Evolutionary conservation across 1,140 invertebrate genomes (phyloP), one percentile per base, ranked within the genome.

Genomic region (Chymomyza costata): DNA sequence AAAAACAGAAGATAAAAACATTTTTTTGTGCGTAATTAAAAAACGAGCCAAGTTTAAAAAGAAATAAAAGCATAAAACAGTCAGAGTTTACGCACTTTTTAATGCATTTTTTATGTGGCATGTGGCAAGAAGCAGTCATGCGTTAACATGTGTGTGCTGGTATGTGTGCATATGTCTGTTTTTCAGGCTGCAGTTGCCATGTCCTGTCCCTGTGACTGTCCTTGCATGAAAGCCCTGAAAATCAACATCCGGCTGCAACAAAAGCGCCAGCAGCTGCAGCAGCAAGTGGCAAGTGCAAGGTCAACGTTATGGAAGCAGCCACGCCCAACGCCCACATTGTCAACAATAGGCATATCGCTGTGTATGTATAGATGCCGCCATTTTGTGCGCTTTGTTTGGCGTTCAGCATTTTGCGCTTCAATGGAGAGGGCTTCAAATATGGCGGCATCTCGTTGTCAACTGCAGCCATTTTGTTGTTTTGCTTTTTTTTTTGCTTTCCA

Each of bases 271-370:
- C 35, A 37, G 30, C 28, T 31, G 46, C 49, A 57, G 67, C 67
- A 78, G 70, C 71, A 78, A 78, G 73, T 78, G 73, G 73, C 73
- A 78, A 78, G 73, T 73, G 73, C 73, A 78, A 78, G 73, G 73
- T 78, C 73, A 78, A 73, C 73, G 64, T 64, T 80, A 67, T 73
- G 73, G 73, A 78, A 78, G 73, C n/a, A n/a, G n/a, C n/a, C n/a
- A 8, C 21, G 46, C 34, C 28, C 41, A n/a, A 39, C 41, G 13
- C 31, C 35, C 31, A 41, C 21, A 8, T 13, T 11, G 18, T 21
- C 28, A 30, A 50, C 51, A 16, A 32, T 16, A 31, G 34, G 11
- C 40, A 44, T 45, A 40, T 35, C 57, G 46, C 65, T 45, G 51
- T 54, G 11, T 39, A 43, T 37, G 34, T 54, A 50, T 66, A 41